Evolutionary conservation across 2,888 invertebrate genomes (phyloP).

Genomic region (Pteria penguin): DNA sequence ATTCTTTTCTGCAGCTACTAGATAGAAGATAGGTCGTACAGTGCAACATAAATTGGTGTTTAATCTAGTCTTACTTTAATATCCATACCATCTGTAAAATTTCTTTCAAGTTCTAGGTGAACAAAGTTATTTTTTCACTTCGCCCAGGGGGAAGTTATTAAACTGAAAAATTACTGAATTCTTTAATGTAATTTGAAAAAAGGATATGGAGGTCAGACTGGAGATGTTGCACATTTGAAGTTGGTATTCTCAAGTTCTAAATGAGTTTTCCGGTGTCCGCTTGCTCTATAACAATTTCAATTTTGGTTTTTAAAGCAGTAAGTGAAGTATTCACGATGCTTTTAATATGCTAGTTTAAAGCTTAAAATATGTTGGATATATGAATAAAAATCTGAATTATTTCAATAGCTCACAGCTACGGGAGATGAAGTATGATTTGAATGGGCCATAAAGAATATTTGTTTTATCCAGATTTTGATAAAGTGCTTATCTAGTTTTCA

Average conservation of each 20-base stretch:
- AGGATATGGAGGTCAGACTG: not conserved
- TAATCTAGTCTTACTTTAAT: slow-evolving; percentile 25
- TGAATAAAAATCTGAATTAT: slow-evolving; percentile 14
- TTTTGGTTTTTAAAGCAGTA: not conserved
- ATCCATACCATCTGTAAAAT: slow-evolving; percentile 25
- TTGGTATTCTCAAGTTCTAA: not conserved
- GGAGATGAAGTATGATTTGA: slow-evolving; percentile 16
- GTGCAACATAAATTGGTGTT: slow-evolving; percentile 31
- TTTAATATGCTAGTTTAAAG: slow-evolving; percentile 25
- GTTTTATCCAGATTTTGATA: slow-evolving; percentile 24
- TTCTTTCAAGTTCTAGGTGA: slow-evolving; percentile 18
- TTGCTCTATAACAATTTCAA: not conserved
- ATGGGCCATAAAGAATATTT: slow-evolving; percentile 13
- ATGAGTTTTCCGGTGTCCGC: not conserved
- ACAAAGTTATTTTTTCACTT: slow-evolving; percentile 9
- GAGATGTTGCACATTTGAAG: not conserved
- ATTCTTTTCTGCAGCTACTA: no score
- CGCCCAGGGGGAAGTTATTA: slow-evolving; percentile 21
- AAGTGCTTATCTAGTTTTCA: slow-evolving; percentile 19
- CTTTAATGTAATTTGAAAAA: not conserved
- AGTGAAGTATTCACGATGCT: slow-evolving; percentile 1
- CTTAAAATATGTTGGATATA: slow-evolving; percentile 11
- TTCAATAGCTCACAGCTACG: slow-evolving; percentile 29
- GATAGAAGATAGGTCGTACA: slow-evolving; percentile 10
- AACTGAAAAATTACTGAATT: not conserved